Base-by-base conservation (phyloP, 2,888 invertebrate species). In the Trissoscelio sp. region DNA sequence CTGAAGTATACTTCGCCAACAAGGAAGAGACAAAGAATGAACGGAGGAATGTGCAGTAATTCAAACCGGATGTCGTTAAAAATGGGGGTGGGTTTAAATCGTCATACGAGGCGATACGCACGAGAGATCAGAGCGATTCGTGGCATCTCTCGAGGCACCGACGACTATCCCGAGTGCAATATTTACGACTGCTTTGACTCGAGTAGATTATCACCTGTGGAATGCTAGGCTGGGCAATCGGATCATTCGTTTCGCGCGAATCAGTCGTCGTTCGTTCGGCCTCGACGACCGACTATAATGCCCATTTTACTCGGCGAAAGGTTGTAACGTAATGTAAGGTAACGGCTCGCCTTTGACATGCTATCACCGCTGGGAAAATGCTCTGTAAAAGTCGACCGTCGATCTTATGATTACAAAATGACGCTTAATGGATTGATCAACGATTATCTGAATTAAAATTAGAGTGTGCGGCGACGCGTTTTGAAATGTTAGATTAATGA, bases 231-330 rank as follows among this genome's bases (percentile, higher is more conserved):
- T 24, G 22, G 28, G 57, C 34, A 48, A 44, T 46, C 58, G 57
- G 58, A 55, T 44, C 57, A 48, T 46, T 70, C 57, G 46, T 22
- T 34, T 46, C 57, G 46, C 46, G 42, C 69, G 53, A 53, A 66
- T 60, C 28, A 60, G 28, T 60, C 57, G 44, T 44, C 48, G 24
- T 51, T 64, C 37, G 67, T 51, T 67, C 67, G 53, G 53, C 67
- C 67, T 69, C 57, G 57, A 55, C 31, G 44, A 16, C 11, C 69
- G 24, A 57, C 28, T 44, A 57, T 69, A 69, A 57, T 44, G 57
- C 44, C 55, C 53, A 20, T 44, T 69, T 57, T 7, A 18, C 39
- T n/a, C 66, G 66, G 66, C 66, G 66, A 66, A 66, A 66, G 66
- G 66, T 48, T 37, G 64, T 46, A 34, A n/a, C 42, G 58, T 60